Evolutionary conservation across 2,888 invertebrate species (phyloP).

Genomic region (Drosophila kuntzei): DNA sequence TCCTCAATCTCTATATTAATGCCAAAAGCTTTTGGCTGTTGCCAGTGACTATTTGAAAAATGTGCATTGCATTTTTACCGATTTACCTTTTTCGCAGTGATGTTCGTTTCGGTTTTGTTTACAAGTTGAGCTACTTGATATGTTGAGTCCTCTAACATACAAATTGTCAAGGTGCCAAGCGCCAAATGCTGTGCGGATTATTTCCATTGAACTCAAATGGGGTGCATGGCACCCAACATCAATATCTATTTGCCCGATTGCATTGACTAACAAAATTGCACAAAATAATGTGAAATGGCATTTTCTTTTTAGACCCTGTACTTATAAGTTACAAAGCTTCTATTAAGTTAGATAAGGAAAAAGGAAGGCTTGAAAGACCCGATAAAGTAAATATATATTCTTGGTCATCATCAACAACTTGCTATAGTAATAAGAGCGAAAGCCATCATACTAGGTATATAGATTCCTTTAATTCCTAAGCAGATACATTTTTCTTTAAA

Average conservation of each 20-base stretch:
- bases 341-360: background rate
- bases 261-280: constrained; percentile 27
- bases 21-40: constrained; percentile 63
- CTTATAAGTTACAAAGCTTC: background rate
- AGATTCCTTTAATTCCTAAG: no score
- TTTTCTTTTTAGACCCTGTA: constrained; percentile 1
- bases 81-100: constrained; percentile 59
- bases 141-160: constrained; percentile 42
- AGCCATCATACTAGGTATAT: no score
- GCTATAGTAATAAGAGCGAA: no score
- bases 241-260: constrained; percentile 71
- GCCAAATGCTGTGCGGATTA: constrained; percentile 65
- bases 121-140: constrained; percentile 53
- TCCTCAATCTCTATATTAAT: constrained; percentile 52
- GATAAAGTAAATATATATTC: no score
- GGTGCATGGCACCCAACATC: constrained; percentile 51
- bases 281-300: constrained; percentile 33
- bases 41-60: constrained; percentile 67
- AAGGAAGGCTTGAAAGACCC: background rate
- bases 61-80: constrained; percentile 73
- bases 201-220: constrained; percentile 36
- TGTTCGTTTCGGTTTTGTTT: constrained; percentile 54
- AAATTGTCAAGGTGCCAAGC: constrained; percentile 79
- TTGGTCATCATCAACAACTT: no score
- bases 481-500: background rate